Conservation (phyloP, 2,113 vertebrate species). For the Campylomormyrus tamandua region DNA sequence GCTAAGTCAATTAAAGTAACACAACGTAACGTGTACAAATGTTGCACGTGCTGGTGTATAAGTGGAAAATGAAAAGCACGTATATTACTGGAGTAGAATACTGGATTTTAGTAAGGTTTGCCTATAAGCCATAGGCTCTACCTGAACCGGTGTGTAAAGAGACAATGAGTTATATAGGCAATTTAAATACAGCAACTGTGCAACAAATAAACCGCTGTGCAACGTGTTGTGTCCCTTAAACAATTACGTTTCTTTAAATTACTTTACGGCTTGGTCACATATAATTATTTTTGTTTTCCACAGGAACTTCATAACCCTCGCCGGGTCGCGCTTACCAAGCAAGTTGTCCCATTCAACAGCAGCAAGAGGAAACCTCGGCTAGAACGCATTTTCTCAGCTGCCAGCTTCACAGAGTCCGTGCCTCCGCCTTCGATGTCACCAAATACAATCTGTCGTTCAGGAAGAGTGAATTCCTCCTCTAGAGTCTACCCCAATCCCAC, state of each 20-base stretch:
- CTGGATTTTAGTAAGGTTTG: not conserved
- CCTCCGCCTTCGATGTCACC: slow-evolving; percentile 12
- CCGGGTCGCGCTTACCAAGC: slow-evolving; percentile 62
- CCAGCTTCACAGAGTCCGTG: slow-evolving; percentile 16
- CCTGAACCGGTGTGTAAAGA: not conserved
- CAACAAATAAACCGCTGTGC: not conserved
- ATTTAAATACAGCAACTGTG: not conserved
- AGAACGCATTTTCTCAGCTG: slow-evolving; percentile 56
- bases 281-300: not conserved
- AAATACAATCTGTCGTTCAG: slow-evolving; percentile 21
- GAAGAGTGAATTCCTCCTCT: slow-evolving; percentile 16
- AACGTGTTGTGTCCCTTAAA: not conserved
- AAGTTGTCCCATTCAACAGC: slow-evolving; percentile 68
- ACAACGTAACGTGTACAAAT: not conserved
- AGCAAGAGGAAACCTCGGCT: slow-evolving; percentile 65
- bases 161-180: not conserved
- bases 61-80: not conserved
- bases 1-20: not conserved
- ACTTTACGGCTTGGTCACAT: not conserved
- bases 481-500: not conserved
- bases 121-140: not conserved
- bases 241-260: not conserved
- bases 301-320: not conserved
- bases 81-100: not conserved
- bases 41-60: not conserved